Conservation (phyloP, 2,113 vertebrate species). For the Hirundichthys speculiger region DNA sequence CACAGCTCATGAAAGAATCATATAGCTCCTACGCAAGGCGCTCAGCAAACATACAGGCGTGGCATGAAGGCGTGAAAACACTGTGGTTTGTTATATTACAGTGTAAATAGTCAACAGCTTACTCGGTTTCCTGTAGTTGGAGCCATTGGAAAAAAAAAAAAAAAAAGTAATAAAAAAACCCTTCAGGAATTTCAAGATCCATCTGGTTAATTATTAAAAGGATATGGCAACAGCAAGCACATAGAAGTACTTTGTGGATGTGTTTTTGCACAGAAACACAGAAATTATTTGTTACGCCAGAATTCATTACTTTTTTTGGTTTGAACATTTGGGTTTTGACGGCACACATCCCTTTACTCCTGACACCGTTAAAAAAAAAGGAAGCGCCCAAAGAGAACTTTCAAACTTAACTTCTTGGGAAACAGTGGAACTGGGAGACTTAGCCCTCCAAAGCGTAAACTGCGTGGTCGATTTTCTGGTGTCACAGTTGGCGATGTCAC, state of each 20-base stretch:
- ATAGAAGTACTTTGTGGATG: constrained; percentile 18
- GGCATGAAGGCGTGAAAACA: constrained; percentile 33
- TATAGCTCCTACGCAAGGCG: constrained; percentile 49
- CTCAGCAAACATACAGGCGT: constrained; percentile 60
- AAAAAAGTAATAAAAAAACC: too few relatives aligned
- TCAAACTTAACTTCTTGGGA: constrained; percentile 65
- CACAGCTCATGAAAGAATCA: constrained; percentile 77
- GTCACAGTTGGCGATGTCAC: constrained; percentile 61
- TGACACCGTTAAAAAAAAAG: too few relatives aligned
- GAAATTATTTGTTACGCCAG: constrained; percentile 29
- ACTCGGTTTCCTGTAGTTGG: constrained; percentile 31
- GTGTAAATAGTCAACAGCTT: constrained; percentile 29
- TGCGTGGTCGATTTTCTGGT: constrained; percentile 43
- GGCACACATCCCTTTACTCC: too few relatives aligned
- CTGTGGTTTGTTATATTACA: constrained; percentile 25
- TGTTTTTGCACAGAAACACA: constrained; percentile 38
- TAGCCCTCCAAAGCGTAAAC: constrained; percentile 48
- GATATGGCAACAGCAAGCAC: constrained; percentile 11
- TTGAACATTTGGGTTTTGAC: constrained; percentile 42
- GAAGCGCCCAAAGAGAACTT: constrained; percentile 62
- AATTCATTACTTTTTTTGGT: constrained; percentile 48
- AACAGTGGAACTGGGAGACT: constrained; percentile 45
- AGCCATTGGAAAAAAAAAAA: constrained; percentile 38
- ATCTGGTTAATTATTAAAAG: constrained; percentile 25
- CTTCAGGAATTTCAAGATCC: constrained; percentile 21